Evolutionary conservation across 1,140 invertebrate species (phyloP).

Genomic region (Riptortus pedestris): DNA sequence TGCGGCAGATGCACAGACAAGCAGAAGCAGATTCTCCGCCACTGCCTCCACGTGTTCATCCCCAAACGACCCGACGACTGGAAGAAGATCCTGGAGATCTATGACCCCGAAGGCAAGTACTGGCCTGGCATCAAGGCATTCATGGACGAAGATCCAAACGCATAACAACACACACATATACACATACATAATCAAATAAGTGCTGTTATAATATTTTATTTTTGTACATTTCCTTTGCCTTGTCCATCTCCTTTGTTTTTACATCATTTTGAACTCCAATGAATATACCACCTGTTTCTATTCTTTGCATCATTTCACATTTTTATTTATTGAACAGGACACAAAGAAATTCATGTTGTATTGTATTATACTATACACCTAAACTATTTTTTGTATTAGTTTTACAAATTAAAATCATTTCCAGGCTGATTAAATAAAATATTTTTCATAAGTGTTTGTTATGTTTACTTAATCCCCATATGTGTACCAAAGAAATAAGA

Average conservation of each 20-base stretch:
- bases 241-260: neutral
- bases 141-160: constrained; percentile 16
- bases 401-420: no score
- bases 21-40: constrained; percentile 34
- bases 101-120: constrained; percentile 24
- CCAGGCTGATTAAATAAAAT: no score
- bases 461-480: no score
- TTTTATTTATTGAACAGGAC: no score
- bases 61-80: constrained; percentile 32
- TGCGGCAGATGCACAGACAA: constrained; percentile 35
- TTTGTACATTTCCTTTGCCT: neutral
- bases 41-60: constrained; percentile 33
- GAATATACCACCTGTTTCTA: no score
- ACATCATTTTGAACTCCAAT: neutral
- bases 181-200: neutral
- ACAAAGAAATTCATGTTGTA: no score
- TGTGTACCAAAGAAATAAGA: no score
- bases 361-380: no score
- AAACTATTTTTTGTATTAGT: no score
- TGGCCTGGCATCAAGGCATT: constrained; percentile 27
- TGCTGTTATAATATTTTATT: neutral
- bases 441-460: no score
- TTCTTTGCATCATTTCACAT: no score
- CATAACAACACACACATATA: no score
- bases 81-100: constrained; percentile 29